Percentiles rank a stretch among this genome's conserved stretches.
Evolutionary conservation across 2,113 vertebrate genomes (phyloP).

Genomic region (Mesoclemmys tuberculata): DNA sequence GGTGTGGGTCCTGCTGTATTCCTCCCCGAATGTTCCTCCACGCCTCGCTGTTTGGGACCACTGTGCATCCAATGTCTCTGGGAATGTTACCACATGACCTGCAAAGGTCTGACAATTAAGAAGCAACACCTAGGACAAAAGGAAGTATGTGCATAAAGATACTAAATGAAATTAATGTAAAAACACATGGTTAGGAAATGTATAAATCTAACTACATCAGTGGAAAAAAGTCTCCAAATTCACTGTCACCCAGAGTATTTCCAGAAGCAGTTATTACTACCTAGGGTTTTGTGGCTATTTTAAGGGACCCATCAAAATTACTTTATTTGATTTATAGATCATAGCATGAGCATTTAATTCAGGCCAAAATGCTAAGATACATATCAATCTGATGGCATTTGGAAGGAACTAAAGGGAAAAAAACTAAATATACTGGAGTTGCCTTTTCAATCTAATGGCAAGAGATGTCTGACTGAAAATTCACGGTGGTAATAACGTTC

Average conservation of each 20-base stretch:
- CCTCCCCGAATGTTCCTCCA: no score
- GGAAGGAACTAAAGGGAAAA: neutral
- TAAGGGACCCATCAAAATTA: neutral
- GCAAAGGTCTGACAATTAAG: neutral
- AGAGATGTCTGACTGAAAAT: neutral
- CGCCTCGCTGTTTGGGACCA: no score
- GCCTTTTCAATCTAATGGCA: neutral
- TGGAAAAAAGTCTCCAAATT: neutral
- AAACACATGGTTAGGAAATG: neutral
- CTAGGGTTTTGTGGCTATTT: neutral
- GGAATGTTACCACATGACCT: neutral
- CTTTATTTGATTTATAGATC: neutral
- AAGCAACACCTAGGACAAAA: neutral
- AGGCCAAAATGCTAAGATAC: neutral
- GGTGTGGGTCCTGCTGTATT: no score
- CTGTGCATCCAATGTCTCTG: neutral
- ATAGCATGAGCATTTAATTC: neutral
- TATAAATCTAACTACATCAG: neutral
- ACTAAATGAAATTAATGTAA: neutral
- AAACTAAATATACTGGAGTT: neutral
- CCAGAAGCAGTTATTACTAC: neutral
- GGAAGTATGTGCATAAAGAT: neutral
- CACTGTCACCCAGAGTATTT: neutral
- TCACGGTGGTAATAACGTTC: neutral
- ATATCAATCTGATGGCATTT: neutral